phyloP scores from a whole-genome alignment of 2,797 vertebrate genomes.

The Parauchenoglanis punctatus region DNA sequence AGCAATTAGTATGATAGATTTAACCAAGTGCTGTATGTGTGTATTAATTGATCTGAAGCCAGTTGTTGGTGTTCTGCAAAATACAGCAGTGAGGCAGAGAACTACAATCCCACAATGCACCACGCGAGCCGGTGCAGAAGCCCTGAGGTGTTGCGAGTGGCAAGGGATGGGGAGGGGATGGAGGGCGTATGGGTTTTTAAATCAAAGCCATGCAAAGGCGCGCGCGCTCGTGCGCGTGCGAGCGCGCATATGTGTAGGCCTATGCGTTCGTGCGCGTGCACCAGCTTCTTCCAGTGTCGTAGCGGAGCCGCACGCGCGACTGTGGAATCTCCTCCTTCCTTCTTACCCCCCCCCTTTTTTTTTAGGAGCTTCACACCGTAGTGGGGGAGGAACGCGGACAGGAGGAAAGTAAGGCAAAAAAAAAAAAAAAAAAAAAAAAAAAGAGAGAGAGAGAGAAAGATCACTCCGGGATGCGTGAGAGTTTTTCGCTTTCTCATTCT shows the following conservation, averaged over 20 bases:
- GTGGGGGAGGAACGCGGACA: constrained; percentile 44
- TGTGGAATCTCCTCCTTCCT: constrained; percentile 65
- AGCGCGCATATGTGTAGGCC: not conserved
- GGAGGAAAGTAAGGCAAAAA: constrained; percentile 16
- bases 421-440: not conserved
- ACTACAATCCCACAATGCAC: constrained; percentile 70
- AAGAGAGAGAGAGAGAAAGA: not conserved
- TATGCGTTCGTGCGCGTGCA: constrained; percentile 4
- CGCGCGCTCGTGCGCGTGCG: not conserved
- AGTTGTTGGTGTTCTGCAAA: not conserved
- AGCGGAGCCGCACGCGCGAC: constrained; percentile 57
- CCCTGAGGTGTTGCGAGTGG: constrained; percentile 66
- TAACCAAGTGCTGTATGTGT: not conserved
- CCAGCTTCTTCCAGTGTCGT: constrained; percentile 3
- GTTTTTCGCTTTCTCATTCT: not conserved
- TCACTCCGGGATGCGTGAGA: constrained; percentile 39
- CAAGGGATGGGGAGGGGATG: not conserved
- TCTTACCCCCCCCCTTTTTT: not conserved
- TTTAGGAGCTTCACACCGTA: constrained; percentile 38
- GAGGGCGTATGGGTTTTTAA: constrained; percentile 64
- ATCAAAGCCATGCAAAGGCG: constrained; percentile 58
- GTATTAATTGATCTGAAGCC: not conserved
- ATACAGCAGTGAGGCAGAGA: not conserved
- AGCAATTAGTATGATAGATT: not conserved
- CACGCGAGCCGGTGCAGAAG: constrained; percentile 35